Conservation (phyloP, 2,113 vertebrate genomes). For the Microcebus tavaratra region DNA sequence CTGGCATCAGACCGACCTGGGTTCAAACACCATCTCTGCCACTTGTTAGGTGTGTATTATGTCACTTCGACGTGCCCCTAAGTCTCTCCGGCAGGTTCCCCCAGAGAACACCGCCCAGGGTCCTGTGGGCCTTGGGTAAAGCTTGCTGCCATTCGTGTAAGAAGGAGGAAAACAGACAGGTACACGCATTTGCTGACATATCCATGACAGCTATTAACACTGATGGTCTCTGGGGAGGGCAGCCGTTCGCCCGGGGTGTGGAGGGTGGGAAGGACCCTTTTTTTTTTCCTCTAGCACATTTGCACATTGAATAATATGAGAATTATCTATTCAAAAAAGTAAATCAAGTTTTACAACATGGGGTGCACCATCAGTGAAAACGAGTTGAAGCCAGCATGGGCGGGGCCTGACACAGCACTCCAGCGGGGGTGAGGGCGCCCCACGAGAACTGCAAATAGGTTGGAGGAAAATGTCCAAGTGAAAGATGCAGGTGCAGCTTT, state of each 20-base stretch:
- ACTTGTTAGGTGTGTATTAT: neutral
- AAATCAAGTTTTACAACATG: neutral
- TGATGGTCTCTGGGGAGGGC: neutral
- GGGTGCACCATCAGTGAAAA: neutral
- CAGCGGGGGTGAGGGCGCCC: too few relatives aligned
- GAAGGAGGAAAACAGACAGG: too few relatives aligned
- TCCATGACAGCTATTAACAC: too few relatives aligned
- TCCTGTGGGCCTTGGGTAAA: neutral
- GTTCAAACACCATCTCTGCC: neutral
- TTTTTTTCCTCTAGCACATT: neutral
- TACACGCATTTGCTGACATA: rapidly evolving
- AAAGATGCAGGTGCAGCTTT: neutral
- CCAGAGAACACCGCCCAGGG: rapidly evolving
- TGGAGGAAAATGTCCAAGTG: rapidly evolving
- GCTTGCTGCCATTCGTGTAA: neutral
- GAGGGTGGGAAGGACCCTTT: rapidly evolving
- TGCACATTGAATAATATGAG: neutral
- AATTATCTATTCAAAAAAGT: neutral
- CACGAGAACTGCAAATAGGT: rapidly evolving
- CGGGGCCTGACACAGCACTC: rapidly evolving
- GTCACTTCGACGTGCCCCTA: neutral
- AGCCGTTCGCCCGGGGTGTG: neutral
- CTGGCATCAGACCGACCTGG: neutral
- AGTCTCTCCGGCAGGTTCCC: neutral
- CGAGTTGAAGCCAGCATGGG: neutral